Percentiles rank a stretch among this genome's conserved stretches.
phyloP scores from a whole-genome alignment of 2,888 invertebrate genomes.

The Xylophagus ater region DNA sequence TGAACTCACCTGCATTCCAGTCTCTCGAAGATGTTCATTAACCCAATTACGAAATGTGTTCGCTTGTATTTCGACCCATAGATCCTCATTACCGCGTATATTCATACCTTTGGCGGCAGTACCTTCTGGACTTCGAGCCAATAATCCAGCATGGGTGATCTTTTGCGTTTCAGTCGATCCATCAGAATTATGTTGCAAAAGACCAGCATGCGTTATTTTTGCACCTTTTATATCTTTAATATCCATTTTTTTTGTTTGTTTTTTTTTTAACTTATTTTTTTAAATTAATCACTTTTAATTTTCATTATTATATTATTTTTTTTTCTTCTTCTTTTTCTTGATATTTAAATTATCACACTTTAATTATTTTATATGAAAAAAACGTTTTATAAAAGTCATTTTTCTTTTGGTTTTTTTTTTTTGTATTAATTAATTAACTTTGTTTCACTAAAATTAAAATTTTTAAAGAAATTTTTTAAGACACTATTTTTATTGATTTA shows the following conservation, averaged over 20 bases:
- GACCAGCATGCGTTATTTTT: conserved; percentile 48
- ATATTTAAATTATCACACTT: conserved; percentile 17
- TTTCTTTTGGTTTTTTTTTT: no score
- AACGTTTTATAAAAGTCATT: no score
- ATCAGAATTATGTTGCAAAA: conserved; percentile 46
- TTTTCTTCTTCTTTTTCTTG: conserved; percentile 2
- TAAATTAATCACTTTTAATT: no score
- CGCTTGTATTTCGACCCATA: conserved; percentile 93
- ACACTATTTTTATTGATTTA: no score
- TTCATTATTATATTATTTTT: no score
- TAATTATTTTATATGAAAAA: no score
- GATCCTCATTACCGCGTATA: conserved; percentile 86
- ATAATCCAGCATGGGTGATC: conserved; percentile 65
- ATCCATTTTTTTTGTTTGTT: conserved; percentile 28
- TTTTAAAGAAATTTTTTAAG: no score
- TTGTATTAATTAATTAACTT: no score
- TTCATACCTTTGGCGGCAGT: conserved; percentile 93
- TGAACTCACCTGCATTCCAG: conserved; percentile 53
- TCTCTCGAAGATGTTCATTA: conserved; percentile 75
- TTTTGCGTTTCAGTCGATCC: conserved; percentile 47
- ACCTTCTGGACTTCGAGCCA: conserved; percentile 84
- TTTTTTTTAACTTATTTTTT: not conserved
- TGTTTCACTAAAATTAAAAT: no score
- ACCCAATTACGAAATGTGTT: conserved; percentile 97
- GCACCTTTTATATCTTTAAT: conserved; percentile 42